Evolutionary conservation across 2,113 vertebrate genomes (phyloP), one percentile per base, ranked within the genome.

Genomic region (Cyanoliseus patagonus): DNA sequence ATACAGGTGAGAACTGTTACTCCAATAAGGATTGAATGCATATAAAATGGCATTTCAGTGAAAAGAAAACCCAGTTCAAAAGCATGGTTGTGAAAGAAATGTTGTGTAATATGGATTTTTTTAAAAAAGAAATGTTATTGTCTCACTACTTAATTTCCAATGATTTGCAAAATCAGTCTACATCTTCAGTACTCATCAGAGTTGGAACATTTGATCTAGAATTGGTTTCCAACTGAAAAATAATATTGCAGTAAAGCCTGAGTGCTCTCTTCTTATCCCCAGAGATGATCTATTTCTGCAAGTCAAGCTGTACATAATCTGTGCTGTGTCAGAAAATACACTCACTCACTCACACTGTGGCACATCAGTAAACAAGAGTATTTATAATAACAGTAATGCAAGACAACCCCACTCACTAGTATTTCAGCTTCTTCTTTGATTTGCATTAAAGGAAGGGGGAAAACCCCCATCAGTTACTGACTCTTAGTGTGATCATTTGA

Each of bases 91-190:
- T 47, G 41, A 77, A 57, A 86, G 35, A 73, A 83, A 92, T 18
- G 27, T 33, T 73, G 6, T 17, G 41, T 51, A 90, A 91, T 11
- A 33, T 53, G 6, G 1, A 27, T 52, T 61, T 41, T 69, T 77
- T 92, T 46, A 23, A 8, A 23, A 77, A 96, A 91, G 91, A 62
- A 70, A 84, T 85, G 87, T 85, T 93, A 90, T 79, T 85, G 59
- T 92, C 79, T 94, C 41, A 62, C 7, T 94, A 28, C 37, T 95
- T 96, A 72, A 96, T 91, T 97, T 96, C 37, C 67, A 94, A 72
- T 96, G 95, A 92, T 83, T 23, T 77, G 90, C n/a, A 80, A 92
- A 97, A 90, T 76, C 44, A 68, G 57, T 70, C 75, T 86, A 81
- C 17, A 95, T 84, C 51, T 95, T 95, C 75, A 95, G 51, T 19